Base-by-base conservation (phyloP, 37 sponge, comb jelly and placozoan genomes). In the Beroe ovata region DNA sequence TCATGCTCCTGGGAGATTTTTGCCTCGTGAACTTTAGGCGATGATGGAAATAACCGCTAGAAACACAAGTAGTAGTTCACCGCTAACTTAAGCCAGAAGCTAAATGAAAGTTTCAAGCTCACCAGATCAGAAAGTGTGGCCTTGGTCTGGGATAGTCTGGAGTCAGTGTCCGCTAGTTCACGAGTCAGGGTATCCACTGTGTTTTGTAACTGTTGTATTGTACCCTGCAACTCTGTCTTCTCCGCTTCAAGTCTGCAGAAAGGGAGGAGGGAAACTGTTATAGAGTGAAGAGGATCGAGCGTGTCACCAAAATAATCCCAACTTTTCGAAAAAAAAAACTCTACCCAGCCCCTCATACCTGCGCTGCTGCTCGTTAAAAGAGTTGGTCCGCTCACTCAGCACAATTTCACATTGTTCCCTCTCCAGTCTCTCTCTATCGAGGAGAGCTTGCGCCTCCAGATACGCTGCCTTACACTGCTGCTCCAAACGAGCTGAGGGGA, bases 331-430 rank as follows among this genome's bases (percentile, higher is more conserved):
- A n/a, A n/a, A n/a, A n/a, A n/a, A n/a, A n/a, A n/a, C n/a, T n/a
- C n/a, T n/a, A n/a, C n/a, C n/a, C n/a, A n/a, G n/a, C n/a, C n/a
- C 54, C 11, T 34, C 84, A 33, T 37, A 77, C 84, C 33, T 77
- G 21, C 54, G 42, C 47, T 77, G 42, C n/a, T 77, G 84, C n/a
- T 77, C 84, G 84, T 77, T 77, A 54, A 77, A 77, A 16, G 84
- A 8, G 28, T 77, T 77, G 23, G 84, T 77, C 21, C 84, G 16
- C 54, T 77, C 84, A 77, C 54, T 39, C 54, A 77, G 54, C 26
- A 77, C 84, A 3, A 77, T 77, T 35, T 77, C 84, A 1, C 26
- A 36, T 25, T 77, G 84, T 20, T 77, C 84, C 47, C 28, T 37
- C 8, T 30, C 84, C 1, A 77, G 22, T 42, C 84, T 11, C 54